Conservation (phyloP, 2,113 vertebrate species). For the Dissostichus mawsoni region DNA sequence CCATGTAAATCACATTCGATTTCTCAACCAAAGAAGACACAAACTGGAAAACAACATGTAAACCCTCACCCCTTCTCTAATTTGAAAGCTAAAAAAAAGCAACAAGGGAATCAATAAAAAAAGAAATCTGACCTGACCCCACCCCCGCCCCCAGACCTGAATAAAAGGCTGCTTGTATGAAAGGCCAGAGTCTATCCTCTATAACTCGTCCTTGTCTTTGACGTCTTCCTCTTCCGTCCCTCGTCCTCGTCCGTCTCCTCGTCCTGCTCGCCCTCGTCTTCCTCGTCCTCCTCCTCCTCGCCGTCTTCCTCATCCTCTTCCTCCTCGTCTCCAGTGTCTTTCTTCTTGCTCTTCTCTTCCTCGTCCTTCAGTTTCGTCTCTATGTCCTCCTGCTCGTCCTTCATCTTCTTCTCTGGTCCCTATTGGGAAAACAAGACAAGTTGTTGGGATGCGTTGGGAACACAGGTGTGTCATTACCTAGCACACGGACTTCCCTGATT, state of each 20-base stretch:
- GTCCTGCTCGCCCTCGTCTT: conserved; percentile 20
- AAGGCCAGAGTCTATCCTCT: conserved; percentile 56
- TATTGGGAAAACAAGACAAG: conserved; percentile 17
- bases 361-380: conserved; percentile 75
- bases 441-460: too few species aligned
- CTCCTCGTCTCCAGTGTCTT: rapidly evolving
- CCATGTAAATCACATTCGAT: conserved; percentile 46
- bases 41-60: conserved; percentile 23
- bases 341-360: conserved; percentile 81
- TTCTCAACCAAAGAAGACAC: conserved; percentile 6
- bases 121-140: conserved; percentile 32
- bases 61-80: conserved; percentile 31
- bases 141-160: conserved; percentile 32
- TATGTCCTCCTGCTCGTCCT: conserved; percentile 79
- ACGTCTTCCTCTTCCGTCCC: conserved; percentile 45
- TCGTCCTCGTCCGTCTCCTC: conserved; percentile 29
- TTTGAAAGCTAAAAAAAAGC: conserved; percentile 22
- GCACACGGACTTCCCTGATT: too few species aligned
- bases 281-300: conserved; percentile 54
- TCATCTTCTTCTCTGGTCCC: conserved; percentile 84
- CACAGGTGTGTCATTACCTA: too few species aligned
- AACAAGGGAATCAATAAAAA: conserved; percentile 35
- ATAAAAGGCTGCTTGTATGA: conserved; percentile 51
- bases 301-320: conserved; percentile 49
- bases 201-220: conserved; percentile 77